Base-by-base conservation (phyloP, 2,113 vertebrate genomes). In the Rissa tridactyla region DNA sequence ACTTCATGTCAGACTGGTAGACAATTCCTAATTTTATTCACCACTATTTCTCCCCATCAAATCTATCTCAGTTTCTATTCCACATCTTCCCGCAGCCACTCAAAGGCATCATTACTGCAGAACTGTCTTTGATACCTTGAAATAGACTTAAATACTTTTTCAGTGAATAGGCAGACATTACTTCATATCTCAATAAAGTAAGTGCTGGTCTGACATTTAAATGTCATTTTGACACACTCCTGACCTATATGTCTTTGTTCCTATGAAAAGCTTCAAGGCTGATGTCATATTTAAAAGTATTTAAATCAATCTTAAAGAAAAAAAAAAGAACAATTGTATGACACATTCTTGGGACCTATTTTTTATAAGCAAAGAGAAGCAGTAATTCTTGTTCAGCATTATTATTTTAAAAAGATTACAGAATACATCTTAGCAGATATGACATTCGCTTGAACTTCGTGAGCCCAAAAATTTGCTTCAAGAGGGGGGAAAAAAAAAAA, bases 101-200 rank as follows among this genome's bases (percentile, higher is more conserved):
- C 57, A 96, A 94, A 96, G 54, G 15, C 55, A 57, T 84, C 46
- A 51, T 91, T 96, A 88, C 38, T 69, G 42, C 32, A 72, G 64
- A 95, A 72, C 36, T 82, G 60, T 44, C 81, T 96, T 92, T 92
- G 61, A 91, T 88, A 90, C 54, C 27, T 82, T 94, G 90, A 91
- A 94, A 91, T 9, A 95, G 73, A 75, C 78, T 89, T 89, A 78
- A 90, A 86, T 52, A 70, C 18, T 77, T 95, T 94, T 88, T 83
- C 88, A 93, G 46, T 55, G 76, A 92, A 91, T 72, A 94, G 76
- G 32, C 71, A 97, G 90, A 91, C 90, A 84, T 95, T 93, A 96
- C 96, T 96, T 96, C 92, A 92, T 97, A 80, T 93, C 76, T 97
- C 94, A 90, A 77, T 92, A 96, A 96, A 95, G 9, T 79, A 94